A percentile compares a stretch with the other conserved stretches of the same genome.
These are phyloP conservation scores for Gibbula magus DNA, from an alignment of 2,888 invertebrate species.

Conservation along the genomic window DNA sequence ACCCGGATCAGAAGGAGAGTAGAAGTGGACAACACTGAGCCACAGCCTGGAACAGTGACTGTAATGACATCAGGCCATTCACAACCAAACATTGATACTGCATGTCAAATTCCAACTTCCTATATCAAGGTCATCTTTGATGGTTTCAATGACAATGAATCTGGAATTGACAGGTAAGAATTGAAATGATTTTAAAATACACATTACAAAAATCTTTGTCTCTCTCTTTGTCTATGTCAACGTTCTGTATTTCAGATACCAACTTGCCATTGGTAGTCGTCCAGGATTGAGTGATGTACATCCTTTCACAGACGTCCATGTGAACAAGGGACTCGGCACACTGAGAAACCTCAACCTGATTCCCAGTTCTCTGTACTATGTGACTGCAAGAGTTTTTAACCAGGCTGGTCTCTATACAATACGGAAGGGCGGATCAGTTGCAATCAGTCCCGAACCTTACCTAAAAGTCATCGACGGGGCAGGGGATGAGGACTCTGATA, in stretches of 20 bases:
- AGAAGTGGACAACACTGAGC: conserved; percentile 43
- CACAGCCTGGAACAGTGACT: conserved; percentile 35
- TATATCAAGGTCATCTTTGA: conserved; percentile 42
- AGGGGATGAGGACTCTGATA: conserved; percentile 42
- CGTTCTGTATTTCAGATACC: conserved; percentile 32
- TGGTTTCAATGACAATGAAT: conserved; percentile 42
- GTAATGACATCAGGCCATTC: conserved; percentile 40
- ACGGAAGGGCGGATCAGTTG: conserved; percentile 47
- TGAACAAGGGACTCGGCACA: conserved; percentile 32
- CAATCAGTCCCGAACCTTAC: conserved; percentile 45
- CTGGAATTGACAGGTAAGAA: conserved; percentile 39
- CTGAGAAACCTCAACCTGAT: conserved; percentile 36
- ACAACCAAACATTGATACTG: neutral
- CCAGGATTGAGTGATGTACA: conserved; percentile 28
- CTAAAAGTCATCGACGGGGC: conserved; percentile 47
- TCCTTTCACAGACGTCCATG: conserved; percentile 22
- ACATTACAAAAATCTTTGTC: neutral
- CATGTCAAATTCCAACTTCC: conserved; percentile 47
- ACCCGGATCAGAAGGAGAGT: conserved; percentile 36
- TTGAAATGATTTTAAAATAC: too few relatives aligned
- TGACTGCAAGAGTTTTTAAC: conserved; percentile 50
- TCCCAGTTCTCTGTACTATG: conserved; percentile 40
- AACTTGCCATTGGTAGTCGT: conserved; percentile 35
- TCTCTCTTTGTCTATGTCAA: neutral
- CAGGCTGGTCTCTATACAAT: conserved; percentile 48